Base-by-base conservation (phyloP, 53 echinoderm and acorn worm genomes). In the Stichopus horrens region DNA sequence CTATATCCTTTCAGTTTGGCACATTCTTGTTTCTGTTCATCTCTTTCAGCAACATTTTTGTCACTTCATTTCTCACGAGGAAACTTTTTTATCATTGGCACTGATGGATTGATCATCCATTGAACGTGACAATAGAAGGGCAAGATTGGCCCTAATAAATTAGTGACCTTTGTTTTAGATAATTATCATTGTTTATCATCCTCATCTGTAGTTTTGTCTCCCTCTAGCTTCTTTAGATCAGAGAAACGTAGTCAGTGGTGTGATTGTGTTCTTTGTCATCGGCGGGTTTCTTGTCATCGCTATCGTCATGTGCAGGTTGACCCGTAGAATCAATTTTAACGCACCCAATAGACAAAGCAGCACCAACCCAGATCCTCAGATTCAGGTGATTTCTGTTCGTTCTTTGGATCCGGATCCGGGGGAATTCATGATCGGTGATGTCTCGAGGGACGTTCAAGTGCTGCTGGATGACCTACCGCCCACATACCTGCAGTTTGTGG, bases 401-500 rank as follows among this genome's bases (percentile, higher is more conserved):
- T 55, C 20, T 58, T 57, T 81, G 54, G 81, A 81, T 0, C 20
- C 55, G 19, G 81, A 81, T 2, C 20, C 55, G 57, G 81, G 18
- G 4, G 9, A 57, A 8, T 18, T 21, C 6, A 7, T 81, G 52
- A 10, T 21, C 18, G 9, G 21, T 14, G 21, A 81, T 14, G 10
- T 7, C 10, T 20, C 58, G 8, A n/a, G 20, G 13, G 81, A 66
- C 20, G 60, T 85, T 10, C 85, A 85, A 52, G 85, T 11, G 66
- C 52, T 85, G 20, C 68, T 67, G 1, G 67, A 85, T 52, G 85
- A 85, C 52, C 5, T 67, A 14, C 85, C 85, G 21, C 85, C 85
- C 5, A 22, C 85, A 6, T 85, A 85, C 65, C 63, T 65, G 8
- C 85, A 85, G 58, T 85, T 63, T 65, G 66, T 85, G 22, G 66